phyloP scores from a whole-genome alignment of 1,140 invertebrate species.

The Rhagoletis zephyria region DNA sequence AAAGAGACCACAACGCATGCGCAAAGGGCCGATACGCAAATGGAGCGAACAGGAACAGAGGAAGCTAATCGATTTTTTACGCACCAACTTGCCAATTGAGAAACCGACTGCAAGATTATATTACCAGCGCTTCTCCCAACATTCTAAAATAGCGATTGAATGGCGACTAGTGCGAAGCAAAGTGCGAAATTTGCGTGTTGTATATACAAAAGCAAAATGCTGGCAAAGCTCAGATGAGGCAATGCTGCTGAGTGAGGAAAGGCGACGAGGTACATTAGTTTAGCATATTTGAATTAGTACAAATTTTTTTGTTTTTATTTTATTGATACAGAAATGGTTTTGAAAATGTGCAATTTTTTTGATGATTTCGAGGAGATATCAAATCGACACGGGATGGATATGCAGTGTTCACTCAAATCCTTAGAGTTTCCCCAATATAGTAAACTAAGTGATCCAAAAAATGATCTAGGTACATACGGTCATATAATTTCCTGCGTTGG shows the following conservation, averaged over 20 bases:
- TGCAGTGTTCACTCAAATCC: too few species aligned
- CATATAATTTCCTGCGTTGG: too few species aligned
- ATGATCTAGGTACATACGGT: too few species aligned
- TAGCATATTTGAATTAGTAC: too few species aligned
- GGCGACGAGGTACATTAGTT: background rate
- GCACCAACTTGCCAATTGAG: background rate
- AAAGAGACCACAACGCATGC: background rate
- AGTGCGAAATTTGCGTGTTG: constrained; percentile 24
- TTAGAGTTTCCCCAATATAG: too few species aligned
- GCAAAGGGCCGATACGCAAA: background rate
- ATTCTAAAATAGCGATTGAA: background rate
- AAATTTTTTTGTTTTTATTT: background rate
- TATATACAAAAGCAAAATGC: background rate
- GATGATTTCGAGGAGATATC: background rate
- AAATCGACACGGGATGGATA: background rate
- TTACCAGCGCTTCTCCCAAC: background rate
- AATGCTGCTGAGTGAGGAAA: background rate
- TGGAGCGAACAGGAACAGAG: background rate
- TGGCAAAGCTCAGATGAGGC: background rate
- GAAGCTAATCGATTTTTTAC: background rate
- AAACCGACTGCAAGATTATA: constrained; percentile 8
- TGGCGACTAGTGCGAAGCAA: background rate
- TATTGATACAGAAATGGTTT: background rate
- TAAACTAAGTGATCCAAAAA: too few species aligned
- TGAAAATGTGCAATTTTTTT: background rate